Conservation (phyloP, 2,113 vertebrate species). For the Xenopus tropicalis region DNA sequence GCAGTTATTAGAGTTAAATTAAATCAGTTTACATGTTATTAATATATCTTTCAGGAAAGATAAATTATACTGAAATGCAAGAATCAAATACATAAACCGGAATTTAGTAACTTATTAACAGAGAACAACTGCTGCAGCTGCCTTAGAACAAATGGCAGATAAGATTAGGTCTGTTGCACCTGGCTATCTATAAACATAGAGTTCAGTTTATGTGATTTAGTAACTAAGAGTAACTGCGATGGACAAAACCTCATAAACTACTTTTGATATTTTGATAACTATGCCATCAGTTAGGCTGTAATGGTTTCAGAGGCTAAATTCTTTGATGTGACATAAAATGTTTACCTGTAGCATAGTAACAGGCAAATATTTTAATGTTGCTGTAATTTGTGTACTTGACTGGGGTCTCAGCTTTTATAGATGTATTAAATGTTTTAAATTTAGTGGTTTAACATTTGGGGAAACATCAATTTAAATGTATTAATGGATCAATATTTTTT, state of each 20-base stretch:
- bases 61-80: conserved; percentile 49
- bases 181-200: conserved; percentile 68
- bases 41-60: conserved; percentile 47
- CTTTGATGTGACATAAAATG: background rate
- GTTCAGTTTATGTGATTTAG: conserved; percentile 53
- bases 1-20: conserved; percentile 40
- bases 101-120: conserved; percentile 65
- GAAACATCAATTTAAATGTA: too few species aligned
- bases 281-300: background rate
- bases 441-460: too few species aligned
- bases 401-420: too few species aligned
- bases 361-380: too few species aligned
- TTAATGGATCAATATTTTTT: too few species aligned
- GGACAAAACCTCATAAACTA: conserved; percentile 16
- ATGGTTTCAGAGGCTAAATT: conserved; percentile 1
- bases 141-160: conserved; percentile 54
- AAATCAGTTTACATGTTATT: conserved; percentile 50
- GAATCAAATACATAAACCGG: conserved; percentile 58
- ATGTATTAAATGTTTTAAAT: too few species aligned
- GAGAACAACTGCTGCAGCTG: conserved; percentile 71
- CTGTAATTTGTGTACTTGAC: too few species aligned
- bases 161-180: conserved; percentile 73
- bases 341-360: background rate
- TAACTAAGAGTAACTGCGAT: conserved; percentile 33
- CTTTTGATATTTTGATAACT: background rate